A percentile compares a stretch with the other conserved stretches of the same genome.
Conservation (phyloP, 2,113 vertebrate genomes). For the Strigops habroptila region DNA sequence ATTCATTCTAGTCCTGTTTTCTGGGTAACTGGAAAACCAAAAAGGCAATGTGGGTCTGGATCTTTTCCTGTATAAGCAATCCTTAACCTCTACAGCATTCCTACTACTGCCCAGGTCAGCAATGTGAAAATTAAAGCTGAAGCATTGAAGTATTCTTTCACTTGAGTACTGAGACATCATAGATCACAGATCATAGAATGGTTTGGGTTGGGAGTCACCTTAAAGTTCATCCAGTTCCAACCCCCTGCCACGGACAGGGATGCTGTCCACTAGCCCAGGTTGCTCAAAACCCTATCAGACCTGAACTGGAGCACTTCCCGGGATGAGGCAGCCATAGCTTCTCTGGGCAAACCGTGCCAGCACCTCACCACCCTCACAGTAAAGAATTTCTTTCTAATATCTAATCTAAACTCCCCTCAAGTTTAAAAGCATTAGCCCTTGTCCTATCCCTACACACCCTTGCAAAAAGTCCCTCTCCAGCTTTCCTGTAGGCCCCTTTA, state of each 20-base stretch:
- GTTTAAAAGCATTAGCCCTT: rapidly evolving
- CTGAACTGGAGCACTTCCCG: neutral
- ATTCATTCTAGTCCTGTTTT: neutral
- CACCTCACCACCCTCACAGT: neutral
- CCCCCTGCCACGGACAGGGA: rapidly evolving
- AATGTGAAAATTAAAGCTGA: neutral
- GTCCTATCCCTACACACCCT: rapidly evolving
- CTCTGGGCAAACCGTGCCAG: neutral
- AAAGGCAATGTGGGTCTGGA: neutral
- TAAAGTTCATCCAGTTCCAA: neutral
- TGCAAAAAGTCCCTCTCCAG: rapidly evolving
- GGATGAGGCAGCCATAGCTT: rapidly evolving
- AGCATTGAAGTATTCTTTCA: neutral
- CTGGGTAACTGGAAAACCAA: neutral
- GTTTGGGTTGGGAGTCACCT: neutral
- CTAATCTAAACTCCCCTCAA: neutral
- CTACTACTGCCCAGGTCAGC: neutral
- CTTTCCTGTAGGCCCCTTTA: neutral
- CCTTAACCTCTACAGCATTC: neutral
- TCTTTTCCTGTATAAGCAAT: neutral
- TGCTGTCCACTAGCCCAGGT: neutral
- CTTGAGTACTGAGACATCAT: neutral
- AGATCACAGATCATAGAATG: neutral
- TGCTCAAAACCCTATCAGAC: neutral
- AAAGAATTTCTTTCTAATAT: neutral